A percentile compares a stretch with the other conserved stretches of the same genome.
Evolutionary conservation across 2,888 invertebrate genomes (phyloP).

Genomic region (Metallyticus violacea): DNA sequence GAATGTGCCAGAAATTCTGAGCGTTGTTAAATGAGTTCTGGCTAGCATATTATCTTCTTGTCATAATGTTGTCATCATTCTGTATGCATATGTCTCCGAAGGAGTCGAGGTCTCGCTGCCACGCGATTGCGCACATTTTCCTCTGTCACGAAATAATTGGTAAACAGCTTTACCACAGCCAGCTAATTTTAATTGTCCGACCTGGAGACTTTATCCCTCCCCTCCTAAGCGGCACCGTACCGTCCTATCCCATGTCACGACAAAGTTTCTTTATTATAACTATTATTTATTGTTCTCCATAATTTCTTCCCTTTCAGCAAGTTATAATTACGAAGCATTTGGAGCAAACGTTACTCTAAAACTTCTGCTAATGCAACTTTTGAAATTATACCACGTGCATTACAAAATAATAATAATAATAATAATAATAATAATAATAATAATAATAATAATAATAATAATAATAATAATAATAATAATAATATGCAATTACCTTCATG

Average conservation of each 20-base stretch:
- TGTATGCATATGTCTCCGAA: not conserved
- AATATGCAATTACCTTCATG: too few relatives aligned
- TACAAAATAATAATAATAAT: too few relatives aligned
- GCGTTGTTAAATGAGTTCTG: not conserved
- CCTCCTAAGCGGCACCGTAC: too few relatives aligned
- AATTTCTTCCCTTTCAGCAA: not conserved
- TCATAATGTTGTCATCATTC: not conserved
- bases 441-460: too few relatives aligned
- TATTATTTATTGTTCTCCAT: not conserved
- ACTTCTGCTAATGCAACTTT: not conserved
- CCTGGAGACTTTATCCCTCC: not conserved
- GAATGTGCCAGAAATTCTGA: not conserved
- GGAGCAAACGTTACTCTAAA: not conserved
- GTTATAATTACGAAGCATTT: not conserved
- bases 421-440: too few relatives aligned
- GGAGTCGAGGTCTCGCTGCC: not conserved
- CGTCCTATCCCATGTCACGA: not conserved
- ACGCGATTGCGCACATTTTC: not conserved
- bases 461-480: too few relatives aligned
- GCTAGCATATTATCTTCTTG: too few relatives aligned
- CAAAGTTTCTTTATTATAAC: not conserved
- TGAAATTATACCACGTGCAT: not conserved
- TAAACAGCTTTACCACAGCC: too few relatives aligned
- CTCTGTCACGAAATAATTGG: not conserved
- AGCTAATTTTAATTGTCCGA: not conserved